Evolutionary conservation across 2,888 invertebrate species (phyloP), one percentile per base, ranked within the genome.

Genomic region (Escarpia spicata): DNA sequence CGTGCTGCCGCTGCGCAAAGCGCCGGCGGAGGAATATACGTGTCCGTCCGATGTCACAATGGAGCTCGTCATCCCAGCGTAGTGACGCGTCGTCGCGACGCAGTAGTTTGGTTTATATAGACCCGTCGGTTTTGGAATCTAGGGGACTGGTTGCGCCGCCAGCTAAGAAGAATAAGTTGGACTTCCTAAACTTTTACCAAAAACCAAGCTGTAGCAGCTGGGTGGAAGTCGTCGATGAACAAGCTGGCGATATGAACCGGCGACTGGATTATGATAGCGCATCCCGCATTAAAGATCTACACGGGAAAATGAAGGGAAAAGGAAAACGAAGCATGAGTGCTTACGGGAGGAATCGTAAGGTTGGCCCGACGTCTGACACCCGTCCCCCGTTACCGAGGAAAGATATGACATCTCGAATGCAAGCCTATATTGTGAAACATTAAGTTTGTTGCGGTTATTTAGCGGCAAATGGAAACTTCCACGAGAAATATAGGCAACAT

Each of bases 91-190:
- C 75, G 19, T 75, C 75, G 26, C 75, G 75, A 26, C 75, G 75
- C 0, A 75, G 75, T 75, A 75, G 75, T 75, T 75, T 75, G 75
- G 75, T 75, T 19, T 75, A 75, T 26, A 75, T 75, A 6, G 75
- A 75, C 75, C 75, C 75, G 75, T 75, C 75, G 75, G 75, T 75
- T 75, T 75, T 75, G 75, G 75, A 75, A 75, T 75, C 75, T n/a
- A 15, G 75, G 4, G 26, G 75, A 75, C 26, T 75, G 3, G 75
- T 75, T 75, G 19, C 75, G 75, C 75, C 75, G 75, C 75, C 75
- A 26, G 19, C 75, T 15, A 75, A 26, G 75, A 75, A 75, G 75
- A 19, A 75, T 3, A 75, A 75, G 75, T 75, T 75, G 75, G 75
- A 26, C 26, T 75, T 75, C 75, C 26, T 75, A 26, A 75, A 75